A percentile compares a stretch with the other conserved stretches of the same genome.
These are phyloP conservation scores for Colletes collaris DNA, from an alignment of 2,888 invertebrate species.

Conservation along the genomic window DNA sequence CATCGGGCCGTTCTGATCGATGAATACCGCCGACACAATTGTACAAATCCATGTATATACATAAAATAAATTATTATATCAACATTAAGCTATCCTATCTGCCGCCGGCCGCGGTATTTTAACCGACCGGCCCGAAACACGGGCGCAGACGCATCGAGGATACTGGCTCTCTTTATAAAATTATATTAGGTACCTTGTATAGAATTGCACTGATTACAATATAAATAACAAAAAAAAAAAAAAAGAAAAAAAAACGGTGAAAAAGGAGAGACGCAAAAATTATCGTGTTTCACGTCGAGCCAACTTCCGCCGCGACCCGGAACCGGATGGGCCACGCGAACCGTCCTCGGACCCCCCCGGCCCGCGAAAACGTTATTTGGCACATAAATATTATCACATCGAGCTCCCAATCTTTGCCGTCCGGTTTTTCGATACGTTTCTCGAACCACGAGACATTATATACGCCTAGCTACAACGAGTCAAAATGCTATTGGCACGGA, in stretches of 20 bases:
- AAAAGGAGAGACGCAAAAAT: constrained; percentile 71
- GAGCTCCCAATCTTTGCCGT: constrained; percentile 74
- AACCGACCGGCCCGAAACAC: constrained; percentile 57
- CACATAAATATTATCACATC: constrained; percentile 82
- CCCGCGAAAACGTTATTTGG: constrained; percentile 81
- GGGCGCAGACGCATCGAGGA: constrained; percentile 78
- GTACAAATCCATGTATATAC: constrained; percentile 82
- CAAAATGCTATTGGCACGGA: neutral
- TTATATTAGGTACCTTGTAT: constrained; percentile 82
- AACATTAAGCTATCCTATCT: constrained; percentile 81
- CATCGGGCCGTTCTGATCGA: constrained; percentile 63
- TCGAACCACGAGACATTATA: constrained; percentile 35
- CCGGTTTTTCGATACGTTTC: constrained; percentile 51
- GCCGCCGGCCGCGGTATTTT: constrained; percentile 65
- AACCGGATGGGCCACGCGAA: constrained; percentile 59
- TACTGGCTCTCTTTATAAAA: constrained; percentile 83
- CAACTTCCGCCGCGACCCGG: constrained; percentile 72
- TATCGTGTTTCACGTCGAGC: constrained; percentile 73
- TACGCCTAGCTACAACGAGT: constrained; percentile 24
- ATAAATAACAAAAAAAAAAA: constrained; percentile 25
- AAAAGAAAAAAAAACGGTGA: constrained; percentile 45
- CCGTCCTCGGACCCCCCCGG: constrained; percentile 31
- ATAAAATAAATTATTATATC: constrained; percentile 83
- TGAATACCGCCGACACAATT: constrained; percentile 73
- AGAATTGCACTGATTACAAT: constrained; percentile 82